These are phyloP conservation scores for Sarcophilus harrisii DNA, from an alignment of 2,797 vertebrate genomes.

Conservation along the genomic window DNA sequence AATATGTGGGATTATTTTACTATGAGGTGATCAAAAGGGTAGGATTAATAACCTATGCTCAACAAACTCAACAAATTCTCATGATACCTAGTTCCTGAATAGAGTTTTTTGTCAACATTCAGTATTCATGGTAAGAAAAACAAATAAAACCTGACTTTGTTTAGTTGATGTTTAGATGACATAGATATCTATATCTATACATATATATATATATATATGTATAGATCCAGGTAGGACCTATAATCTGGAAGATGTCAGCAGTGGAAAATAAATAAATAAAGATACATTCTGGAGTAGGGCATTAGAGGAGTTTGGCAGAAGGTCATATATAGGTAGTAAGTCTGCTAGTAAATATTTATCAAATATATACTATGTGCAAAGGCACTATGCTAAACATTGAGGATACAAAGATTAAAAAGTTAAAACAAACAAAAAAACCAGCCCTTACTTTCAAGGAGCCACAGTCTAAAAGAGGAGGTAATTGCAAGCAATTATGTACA, in stretches of 20 bases:
- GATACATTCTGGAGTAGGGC: neutral
- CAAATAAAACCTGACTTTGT: no score
- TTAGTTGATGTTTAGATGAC: neutral
- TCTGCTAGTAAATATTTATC: neutral
- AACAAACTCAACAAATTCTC: neutral
- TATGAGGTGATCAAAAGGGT: neutral
- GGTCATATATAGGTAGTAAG: neutral
- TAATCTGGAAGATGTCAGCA: neutral
- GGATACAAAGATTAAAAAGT: neutral
- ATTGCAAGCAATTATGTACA: neutral
- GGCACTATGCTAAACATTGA: neutral
- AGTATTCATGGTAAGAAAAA: neutral
- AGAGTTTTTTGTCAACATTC: neutral
- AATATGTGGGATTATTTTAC: neutral
- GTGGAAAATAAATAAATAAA: neutral
- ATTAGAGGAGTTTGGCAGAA: neutral
- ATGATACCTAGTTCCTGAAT: neutral
- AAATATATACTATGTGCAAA: neutral
- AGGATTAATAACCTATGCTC: neutral
- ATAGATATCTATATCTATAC: no score
- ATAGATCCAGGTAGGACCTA: neutral
- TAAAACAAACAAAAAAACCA: neutral
- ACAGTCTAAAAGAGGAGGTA: neutral
- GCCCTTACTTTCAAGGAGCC: neutral
- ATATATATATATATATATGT: no score